Conservation (phyloP, 2,113 vertebrate species). For the Phrynocephalus versicolor region DNA sequence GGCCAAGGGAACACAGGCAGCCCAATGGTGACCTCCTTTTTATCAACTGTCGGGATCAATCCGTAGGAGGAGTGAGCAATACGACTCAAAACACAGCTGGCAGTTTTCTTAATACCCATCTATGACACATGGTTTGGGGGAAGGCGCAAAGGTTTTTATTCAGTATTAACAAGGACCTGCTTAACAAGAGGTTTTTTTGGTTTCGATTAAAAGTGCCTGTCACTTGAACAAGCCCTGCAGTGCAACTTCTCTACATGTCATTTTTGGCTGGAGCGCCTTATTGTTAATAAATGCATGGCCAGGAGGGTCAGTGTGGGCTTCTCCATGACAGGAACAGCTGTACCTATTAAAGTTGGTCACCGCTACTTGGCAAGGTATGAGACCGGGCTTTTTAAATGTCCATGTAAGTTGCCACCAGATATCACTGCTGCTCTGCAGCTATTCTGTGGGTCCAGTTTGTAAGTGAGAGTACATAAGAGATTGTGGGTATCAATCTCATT, state of each 20-base stretch:
- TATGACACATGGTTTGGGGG: neutral
- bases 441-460: neutral
- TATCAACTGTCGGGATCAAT: neutral
- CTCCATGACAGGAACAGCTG: neutral
- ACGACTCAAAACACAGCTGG: neutral
- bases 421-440: neutral
- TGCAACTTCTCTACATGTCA: neutral
- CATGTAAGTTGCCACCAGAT: neutral
- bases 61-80: neutral
- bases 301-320: neutral
- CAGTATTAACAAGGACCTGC: neutral
- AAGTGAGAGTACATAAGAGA: constrained; percentile 4
- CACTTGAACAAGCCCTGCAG: neutral
- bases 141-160: neutral
- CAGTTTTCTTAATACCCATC: neutral
- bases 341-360: neutral
- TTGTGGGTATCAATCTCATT: neutral
- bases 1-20: neutral
- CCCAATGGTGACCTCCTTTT: neutral
- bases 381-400: neutral
- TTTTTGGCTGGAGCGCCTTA: no score
- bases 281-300: no score
- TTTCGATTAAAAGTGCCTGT: neutral
- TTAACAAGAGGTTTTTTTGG: neutral
- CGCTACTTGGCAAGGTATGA: neutral